Base-by-base conservation (phyloP, 1,140 invertebrate genomes). In the Heliconius nattereri region DNA sequence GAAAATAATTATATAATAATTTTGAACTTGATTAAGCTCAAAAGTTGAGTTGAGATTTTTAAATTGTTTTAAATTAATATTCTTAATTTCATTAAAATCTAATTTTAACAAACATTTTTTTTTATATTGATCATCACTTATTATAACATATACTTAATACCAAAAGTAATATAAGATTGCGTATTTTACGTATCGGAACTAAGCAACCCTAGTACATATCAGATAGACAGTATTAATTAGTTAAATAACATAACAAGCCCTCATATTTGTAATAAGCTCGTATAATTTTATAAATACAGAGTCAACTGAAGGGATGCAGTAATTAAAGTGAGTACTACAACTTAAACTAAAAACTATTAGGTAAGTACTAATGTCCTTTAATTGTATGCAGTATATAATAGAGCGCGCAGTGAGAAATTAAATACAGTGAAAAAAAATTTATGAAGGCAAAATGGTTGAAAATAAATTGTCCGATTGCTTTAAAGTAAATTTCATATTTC, bases 391-490 rank as follows among this genome's bases (percentile, higher is more conserved):
- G 32, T 37, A 37, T 35, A 35, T 20, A 37, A 71, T 71, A 71
- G 19, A 16, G 26, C 1, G 66, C 9, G 7, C 16, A 32, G 20
- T 71, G 29, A 37, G 37, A 37, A 35, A 7, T 71, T 71, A 7
- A 71, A 35, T 20, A 37, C 2, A 71, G 40, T 13, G 40, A 45
- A 45, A 45, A 45, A 45, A 45, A 45, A 40, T 40, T 13, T 29
- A 32, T 29, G 16, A 35, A 37, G n/a, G 5, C 19, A 78, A 32
- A 23, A 85, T 79, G 77, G 75, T 11, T 16, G 70, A 37, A 66
- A 71, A 40, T 29, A 79, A 81, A 35, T 54, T 85, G 45, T 86
- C 86, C 2, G 76, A 87, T n/a, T 76, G 77, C 54, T 91, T 91
- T 60, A 85, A 85, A 78, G 74, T 81, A 29, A 90, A 88, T 83